These are phyloP conservation scores for Zelleria hepariella DNA, from an alignment of 2,888 invertebrate genomes.

Conservation along the genomic window DNA sequence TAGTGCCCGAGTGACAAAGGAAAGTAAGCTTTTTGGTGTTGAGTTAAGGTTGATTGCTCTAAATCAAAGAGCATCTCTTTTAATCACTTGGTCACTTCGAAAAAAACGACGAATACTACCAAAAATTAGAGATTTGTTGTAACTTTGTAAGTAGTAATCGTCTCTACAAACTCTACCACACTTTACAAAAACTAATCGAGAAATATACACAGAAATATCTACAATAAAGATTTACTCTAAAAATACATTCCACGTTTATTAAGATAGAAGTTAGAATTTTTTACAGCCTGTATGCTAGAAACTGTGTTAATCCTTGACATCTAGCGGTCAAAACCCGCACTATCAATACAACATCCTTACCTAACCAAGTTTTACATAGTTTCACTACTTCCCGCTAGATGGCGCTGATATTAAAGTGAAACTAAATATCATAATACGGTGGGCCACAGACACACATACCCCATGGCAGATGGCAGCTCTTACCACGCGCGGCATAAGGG, in stretches of 20 bases:
- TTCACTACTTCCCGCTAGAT: slow-evolving; percentile 1
- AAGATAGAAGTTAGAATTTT: no score
- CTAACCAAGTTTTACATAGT: background rate
- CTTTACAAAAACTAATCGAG: no score
- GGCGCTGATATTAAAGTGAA: background rate
- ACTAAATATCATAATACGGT: background rate
- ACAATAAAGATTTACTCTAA: no score
- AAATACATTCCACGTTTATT: no score
- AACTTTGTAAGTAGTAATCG: no score
- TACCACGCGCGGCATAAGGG: no score
- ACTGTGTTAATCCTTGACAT: background rate
- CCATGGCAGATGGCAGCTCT: no score
- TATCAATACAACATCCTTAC: background rate
- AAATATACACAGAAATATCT: no score
- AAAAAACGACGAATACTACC: background rate
- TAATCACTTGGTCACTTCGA: background rate
- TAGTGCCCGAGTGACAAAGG: background rate
- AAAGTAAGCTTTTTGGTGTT: background rate
- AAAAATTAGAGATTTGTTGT: no score
- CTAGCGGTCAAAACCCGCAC: background rate
- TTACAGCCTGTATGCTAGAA: no score
- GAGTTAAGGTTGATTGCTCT: background rate
- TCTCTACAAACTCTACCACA: no score
- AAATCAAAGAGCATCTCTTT: background rate
- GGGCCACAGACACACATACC: no score